Conservation (phyloP, 1,140 invertebrate species). For the Ephestia elutella region DNA sequence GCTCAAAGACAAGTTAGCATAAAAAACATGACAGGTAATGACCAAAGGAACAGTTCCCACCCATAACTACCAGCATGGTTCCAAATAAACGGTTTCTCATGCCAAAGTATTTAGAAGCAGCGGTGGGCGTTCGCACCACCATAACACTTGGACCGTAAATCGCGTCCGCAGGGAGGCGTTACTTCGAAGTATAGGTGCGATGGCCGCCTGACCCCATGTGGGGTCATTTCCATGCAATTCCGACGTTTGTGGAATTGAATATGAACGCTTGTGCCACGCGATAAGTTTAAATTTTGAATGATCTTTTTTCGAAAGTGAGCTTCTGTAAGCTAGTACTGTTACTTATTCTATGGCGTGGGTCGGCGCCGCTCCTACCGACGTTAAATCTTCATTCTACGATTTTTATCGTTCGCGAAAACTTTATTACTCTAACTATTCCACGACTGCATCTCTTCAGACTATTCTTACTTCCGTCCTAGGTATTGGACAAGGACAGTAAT, state of each 20-base stretch:
- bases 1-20: too few species aligned
- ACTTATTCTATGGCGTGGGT: conserved; percentile 4
- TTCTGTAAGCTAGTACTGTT: too few species aligned
- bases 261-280: too few species aligned
- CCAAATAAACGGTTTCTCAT: neutral
- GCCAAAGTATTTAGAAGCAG: conserved; percentile 22
- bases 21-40: too few species aligned
- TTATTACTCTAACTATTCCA: conserved; percentile 25
- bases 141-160: conserved; percentile 50
- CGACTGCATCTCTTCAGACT: conserved; percentile 14
- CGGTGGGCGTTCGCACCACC: conserved; percentile 42
- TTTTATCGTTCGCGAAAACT: conserved; percentile 49
- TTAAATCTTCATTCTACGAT: conserved; percentile 45
- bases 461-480: neutral
- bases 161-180: conserved; percentile 13
- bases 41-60: neutral
- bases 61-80: neutral
- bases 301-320: neutral
- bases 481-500: neutral
- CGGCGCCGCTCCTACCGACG: conserved; percentile 32
- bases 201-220: too few species aligned
- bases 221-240: too few species aligned
- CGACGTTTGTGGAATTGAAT: too few species aligned
- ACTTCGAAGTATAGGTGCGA: too few species aligned
- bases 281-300: too few species aligned